phyloP scores from a whole-genome alignment of 2,113 vertebrate species.

The Chlorodrepanis virens region DNA sequence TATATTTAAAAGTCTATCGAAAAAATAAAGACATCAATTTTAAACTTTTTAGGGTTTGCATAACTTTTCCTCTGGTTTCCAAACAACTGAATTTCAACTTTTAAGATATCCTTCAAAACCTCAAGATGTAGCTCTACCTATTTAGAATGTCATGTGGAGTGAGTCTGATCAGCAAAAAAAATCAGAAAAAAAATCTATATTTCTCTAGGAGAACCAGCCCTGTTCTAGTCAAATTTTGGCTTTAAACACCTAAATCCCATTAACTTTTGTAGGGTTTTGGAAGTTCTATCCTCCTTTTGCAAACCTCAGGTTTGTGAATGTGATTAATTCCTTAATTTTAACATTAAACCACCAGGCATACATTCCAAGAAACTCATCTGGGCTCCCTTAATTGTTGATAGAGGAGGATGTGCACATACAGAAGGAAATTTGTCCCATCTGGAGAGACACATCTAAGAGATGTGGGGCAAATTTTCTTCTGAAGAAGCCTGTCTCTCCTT shows the following conservation, averaged over 20 bases:
- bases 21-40: background rate
- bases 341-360: background rate
- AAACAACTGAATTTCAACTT: background rate
- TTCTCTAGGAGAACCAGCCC: background rate
- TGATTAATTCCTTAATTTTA: background rate
- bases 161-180: fast-evolving
- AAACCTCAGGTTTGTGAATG: background rate
- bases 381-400: background rate
- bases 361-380: background rate
- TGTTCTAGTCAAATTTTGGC: background rate
- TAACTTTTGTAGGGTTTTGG: background rate
- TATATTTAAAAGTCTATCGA: background rate
- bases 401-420: background rate
- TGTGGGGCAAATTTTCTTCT: background rate
- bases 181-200: background rate
- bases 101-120: background rate
- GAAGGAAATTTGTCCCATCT: background rate
- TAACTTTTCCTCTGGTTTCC: background rate
- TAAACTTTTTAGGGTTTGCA: background rate
- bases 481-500: background rate
- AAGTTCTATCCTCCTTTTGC: background rate
- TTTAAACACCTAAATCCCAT: background rate
- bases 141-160: background rate
- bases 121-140: background rate
- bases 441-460: background rate